Evolutionary conservation across 2,797 vertebrate genomes (phyloP), one percentile per base, ranked within the genome.

Genomic region (Platyrinchus mystaceus): DNA sequence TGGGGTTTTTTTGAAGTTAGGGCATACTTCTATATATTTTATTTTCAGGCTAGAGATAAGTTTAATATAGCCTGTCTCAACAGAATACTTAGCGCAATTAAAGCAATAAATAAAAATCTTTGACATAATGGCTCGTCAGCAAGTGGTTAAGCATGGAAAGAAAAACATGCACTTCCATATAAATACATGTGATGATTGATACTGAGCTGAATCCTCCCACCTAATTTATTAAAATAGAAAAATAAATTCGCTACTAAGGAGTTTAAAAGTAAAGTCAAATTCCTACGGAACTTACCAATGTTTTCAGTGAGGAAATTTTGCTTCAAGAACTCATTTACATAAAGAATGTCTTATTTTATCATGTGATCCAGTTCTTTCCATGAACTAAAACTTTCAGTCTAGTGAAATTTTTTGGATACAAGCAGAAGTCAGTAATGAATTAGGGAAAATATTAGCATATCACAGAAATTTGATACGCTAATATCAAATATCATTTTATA

Each of bases 231-330:
- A 8, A 18, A 14, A 47, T 63, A 47, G 47, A 34, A 34, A 26
- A 12, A 26, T 30, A 20, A 1, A 3, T 10, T 50, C 7, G 1
- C 18, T 84, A n/a, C 13, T 34, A 50, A 62, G 3, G 0, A 73
- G 39, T 63, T 63, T 8, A 64, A 86, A 86, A 71, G 8, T 30
- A 27, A 90, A 68, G 36, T 59, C 16, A 71, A 55, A 55, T 83
- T 77, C 44, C 34, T 77, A 22, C 20, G 67, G 52, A 80, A 44
- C 23, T 77, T 63, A 41, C 2, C 34, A 34, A 0, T 67, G 10
- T 62, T 77, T 69, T 63, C 50, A 53, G 8, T 50, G 26, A 56
- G 62, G 15, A 68, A 47, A 44, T 86, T 81, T 94, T 93, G 20
- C 23, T 75, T 86, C 59, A 76, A 30, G 7, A 76, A 41, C 27